Conservation (phyloP, 1,140 invertebrate genomes). For the Gonioctena quinquepunctata region DNA sequence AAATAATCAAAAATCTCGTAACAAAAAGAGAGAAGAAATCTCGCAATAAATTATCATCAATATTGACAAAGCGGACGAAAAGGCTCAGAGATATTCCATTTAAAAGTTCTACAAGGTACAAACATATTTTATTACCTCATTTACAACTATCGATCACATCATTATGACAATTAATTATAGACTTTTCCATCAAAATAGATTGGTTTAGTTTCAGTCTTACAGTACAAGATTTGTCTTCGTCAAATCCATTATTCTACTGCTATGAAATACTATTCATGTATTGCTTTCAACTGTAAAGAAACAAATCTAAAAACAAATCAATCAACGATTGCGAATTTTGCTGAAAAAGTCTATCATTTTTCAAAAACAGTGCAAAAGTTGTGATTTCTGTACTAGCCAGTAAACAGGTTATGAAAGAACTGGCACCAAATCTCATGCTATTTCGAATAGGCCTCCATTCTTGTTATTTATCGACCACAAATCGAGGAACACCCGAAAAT, state of each 20-base stretch:
- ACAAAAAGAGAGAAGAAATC: conserved; percentile 29
- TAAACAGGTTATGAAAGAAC: too few relatives aligned
- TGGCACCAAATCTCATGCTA: too few relatives aligned
- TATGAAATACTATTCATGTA: too few relatives aligned
- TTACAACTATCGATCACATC: conserved; percentile 34
- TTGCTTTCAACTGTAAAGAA: too few relatives aligned
- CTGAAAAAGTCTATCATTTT: conserved; percentile 3
- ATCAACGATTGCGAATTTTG: neutral
- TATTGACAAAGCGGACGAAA: neutral
- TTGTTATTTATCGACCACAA: too few relatives aligned
- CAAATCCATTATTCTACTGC: too few relatives aligned
- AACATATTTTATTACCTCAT: conserved; percentile 14
- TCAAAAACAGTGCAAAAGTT: conserved; percentile 17
- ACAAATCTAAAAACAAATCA: neutral
- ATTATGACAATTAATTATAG: neutral
- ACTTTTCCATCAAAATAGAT: neutral
- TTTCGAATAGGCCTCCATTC: too few relatives aligned
- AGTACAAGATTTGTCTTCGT: too few relatives aligned
- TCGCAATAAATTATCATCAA: neutral
- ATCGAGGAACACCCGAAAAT: too few relatives aligned
- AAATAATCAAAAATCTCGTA: conserved; percentile 36
- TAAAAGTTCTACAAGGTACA: conserved; percentile 2
- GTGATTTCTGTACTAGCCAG: conserved; percentile 2
- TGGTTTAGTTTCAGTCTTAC: too few relatives aligned
- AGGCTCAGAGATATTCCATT: neutral